Percentiles rank a stretch among this genome's conserved stretches.
Conservation (phyloP, 2,797 vertebrate genomes). For the Microtus californicus region DNA sequence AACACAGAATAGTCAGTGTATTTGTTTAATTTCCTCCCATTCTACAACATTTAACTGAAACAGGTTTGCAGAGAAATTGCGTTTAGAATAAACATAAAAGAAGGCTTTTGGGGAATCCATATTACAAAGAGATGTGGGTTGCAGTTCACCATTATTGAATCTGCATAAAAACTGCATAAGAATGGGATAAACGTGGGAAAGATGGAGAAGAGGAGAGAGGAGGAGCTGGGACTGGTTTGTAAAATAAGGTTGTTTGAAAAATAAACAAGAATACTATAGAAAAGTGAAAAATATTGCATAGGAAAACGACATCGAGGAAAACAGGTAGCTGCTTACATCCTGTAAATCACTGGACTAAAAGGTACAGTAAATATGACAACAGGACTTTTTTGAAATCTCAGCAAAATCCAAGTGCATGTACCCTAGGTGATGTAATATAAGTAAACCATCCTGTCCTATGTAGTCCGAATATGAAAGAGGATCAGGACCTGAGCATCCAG, state of each 20-base stretch:
- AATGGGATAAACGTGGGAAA: background rate
- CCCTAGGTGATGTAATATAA: background rate
- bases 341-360: background rate
- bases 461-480: background rate
- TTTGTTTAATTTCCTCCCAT: conserved; percentile 17
- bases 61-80: background rate
- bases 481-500: background rate
- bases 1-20: background rate
- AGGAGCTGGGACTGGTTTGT: no score
- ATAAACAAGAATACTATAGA: no score
- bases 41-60: background rate
- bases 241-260: no score
- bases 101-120: background rate
- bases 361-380: background rate
- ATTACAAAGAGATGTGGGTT: background rate
- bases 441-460: background rate
- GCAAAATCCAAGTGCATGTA: background rate
- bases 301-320: background rate
- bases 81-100: conserved; percentile 5
- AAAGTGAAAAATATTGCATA: background rate
- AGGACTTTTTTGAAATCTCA: background rate
- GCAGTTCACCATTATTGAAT: background rate
- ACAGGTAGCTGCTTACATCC: background rate
- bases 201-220: no score
- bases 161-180: background rate